phyloP scores from a whole-genome alignment of 2,888 invertebrate genomes.

The Acleris laterana region DNA sequence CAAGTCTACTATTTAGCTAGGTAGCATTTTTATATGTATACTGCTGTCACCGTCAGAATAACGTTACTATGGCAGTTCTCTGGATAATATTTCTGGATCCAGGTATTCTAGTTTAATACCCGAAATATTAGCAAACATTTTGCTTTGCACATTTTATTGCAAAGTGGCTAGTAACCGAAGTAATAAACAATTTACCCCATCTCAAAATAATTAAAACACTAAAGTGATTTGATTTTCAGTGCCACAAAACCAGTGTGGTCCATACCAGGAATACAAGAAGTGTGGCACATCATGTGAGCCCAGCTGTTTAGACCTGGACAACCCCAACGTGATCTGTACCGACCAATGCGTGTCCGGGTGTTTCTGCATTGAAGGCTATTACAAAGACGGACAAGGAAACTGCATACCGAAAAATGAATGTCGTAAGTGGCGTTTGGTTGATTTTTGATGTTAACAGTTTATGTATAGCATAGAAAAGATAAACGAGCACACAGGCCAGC shows the following conservation, averaged over 20 bases:
- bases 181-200: too few relatives aligned
- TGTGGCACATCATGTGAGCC: slow-evolving; percentile 20
- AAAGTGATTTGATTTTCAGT: neutral
- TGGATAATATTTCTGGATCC: too few relatives aligned
- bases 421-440: slow-evolving; percentile 13
- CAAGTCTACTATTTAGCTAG: too few relatives aligned
- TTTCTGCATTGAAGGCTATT: slow-evolving; percentile 36
- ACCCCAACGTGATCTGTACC: slow-evolving; percentile 13
- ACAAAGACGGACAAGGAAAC: slow-evolving; percentile 30
- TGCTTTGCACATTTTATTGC: too few relatives aligned
- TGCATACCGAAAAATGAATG: slow-evolving; percentile 36
- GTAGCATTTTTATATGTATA: too few relatives aligned
- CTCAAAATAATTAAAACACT: neutral
- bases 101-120: too few relatives aligned
- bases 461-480: too few relatives aligned
- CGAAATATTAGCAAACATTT: too few relatives aligned
- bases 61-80: too few relatives aligned
- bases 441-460: neutral
- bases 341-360: slow-evolving; percentile 35
- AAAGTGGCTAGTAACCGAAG: too few relatives aligned
- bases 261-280: slow-evolving; percentile 22
- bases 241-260: slow-evolving; percentile 19
- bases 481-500: too few relatives aligned
- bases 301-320: slow-evolving; percentile 24
- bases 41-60: too few relatives aligned